Conservation (phyloP, 2,888 invertebrate genomes). For the Mythimna ferrago region DNA sequence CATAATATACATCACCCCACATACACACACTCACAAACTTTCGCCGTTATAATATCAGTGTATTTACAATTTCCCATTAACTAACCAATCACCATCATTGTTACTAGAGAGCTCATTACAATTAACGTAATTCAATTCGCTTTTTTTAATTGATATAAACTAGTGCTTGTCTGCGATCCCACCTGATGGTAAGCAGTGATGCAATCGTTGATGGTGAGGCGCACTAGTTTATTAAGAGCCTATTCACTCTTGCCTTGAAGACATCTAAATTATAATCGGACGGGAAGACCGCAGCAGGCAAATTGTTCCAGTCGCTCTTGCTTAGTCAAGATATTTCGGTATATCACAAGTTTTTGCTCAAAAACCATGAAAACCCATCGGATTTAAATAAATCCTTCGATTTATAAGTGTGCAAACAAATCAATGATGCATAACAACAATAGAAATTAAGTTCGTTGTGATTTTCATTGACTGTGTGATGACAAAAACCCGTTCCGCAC, state of each 20-base stretch:
- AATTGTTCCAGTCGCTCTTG: not conserved
- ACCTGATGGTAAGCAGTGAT: no score
- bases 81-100: not conserved
- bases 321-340: not conserved
- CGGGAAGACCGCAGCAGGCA: no score
- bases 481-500: slow-evolving; percentile 48
- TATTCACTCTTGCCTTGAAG: no score
- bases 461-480: slow-evolving; percentile 44
- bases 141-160: no score
- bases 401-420: slow-evolving; percentile 48
- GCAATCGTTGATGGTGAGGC: no score
- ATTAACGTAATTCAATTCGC: not conserved
- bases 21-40: no score
- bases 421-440: slow-evolving; percentile 60
- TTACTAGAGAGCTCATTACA: not conserved
- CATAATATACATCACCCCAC: no score
- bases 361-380: slow-evolving; percentile 3
- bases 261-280: no score
- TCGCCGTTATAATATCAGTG: no score
- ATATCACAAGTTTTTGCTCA: not conserved
- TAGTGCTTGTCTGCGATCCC: no score
- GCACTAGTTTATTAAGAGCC: no score
- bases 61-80: not conserved
- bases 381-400: slow-evolving; percentile 46
- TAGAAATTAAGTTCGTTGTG: slow-evolving; percentile 39